phyloP scores from a whole-genome alignment of 2,113 vertebrate genomes.

The Menidia beryllina region DNA sequence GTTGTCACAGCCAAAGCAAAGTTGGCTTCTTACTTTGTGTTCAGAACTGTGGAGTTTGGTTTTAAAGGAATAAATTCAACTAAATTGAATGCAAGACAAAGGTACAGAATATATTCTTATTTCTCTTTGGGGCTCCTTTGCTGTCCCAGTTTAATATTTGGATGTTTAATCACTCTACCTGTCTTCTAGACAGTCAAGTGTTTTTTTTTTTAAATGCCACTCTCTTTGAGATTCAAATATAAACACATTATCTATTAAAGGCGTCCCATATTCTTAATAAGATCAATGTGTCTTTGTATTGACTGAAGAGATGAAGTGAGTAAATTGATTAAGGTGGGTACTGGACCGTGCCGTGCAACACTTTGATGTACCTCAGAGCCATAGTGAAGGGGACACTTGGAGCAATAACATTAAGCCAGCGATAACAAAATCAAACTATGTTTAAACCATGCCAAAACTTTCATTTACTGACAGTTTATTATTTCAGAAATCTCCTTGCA shows the following conservation, averaged over 20 bases:
- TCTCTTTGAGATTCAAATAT: slow-evolving; percentile 31
- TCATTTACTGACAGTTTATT: slow-evolving; percentile 12
- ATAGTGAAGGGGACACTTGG: slow-evolving; percentile 39
- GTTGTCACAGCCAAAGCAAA: slow-evolving; percentile 46
- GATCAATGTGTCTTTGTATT: slow-evolving; percentile 24
- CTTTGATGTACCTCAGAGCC: slow-evolving; percentile 44
- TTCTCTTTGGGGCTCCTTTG: slow-evolving; percentile 13
- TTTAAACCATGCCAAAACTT: background rate
- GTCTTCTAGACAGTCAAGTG: slow-evolving; percentile 23
- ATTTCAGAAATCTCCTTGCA: background rate
- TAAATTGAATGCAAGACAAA: slow-evolving; percentile 6
- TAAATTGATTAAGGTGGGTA: slow-evolving; percentile 16
- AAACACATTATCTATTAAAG: slow-evolving; percentile 36
- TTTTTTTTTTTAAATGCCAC: slow-evolving; percentile 30
- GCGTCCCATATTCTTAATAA: slow-evolving; percentile 36
- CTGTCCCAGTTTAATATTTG: slow-evolving; percentile 29
- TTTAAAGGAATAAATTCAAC: slow-evolving; percentile 1
- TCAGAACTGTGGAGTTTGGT: background rate
- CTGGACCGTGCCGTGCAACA: slow-evolving; percentile 26
- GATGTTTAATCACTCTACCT: slow-evolving; percentile 37
- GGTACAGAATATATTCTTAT: slow-evolving; percentile 5
- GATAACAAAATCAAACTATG: slow-evolving; percentile 22
- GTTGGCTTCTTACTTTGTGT: slow-evolving; percentile 27
- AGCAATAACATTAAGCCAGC: slow-evolving; percentile 26
- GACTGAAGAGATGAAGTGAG: slow-evolving; percentile 7